Evolutionary conservation across 1,140 invertebrate species (phyloP), one percentile per base, ranked within the genome.

Genomic region (Schmidtea mediterranea): DNA sequence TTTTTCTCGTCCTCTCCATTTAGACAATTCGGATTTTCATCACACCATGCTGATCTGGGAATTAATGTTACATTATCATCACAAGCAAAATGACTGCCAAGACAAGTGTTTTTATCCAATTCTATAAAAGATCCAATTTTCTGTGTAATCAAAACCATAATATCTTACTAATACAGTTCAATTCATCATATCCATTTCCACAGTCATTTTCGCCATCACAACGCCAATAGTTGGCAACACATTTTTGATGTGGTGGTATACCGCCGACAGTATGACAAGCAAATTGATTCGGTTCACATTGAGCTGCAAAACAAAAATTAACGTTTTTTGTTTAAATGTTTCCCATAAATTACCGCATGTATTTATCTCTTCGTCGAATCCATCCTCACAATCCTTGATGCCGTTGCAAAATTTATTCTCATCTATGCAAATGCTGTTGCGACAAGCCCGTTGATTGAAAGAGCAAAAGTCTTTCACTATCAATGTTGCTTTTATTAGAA

Each of bases 41-140:
- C 89, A 63, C 89, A 95, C 54, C 90, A 82, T 68, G 81, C 94
- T 52, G 75, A 77, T 60, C 77, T 79, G 0, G 84, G 86, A 52
- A 95, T 78, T 3, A 39, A 5, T 57, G 89, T 95, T 61, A 94
- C 12, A 15, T 36, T 36, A 36, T 36, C 43, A n/a, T 9, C 22
- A 26, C 50, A 51, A 21, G 48, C 36, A 46, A 39, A 51, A 23
- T 43, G 19, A 19, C n/a, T 39, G 6, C 38, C 10, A 6, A 32
- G 26, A 32, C 26, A 32, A 32, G 26, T 32, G 10, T 32, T 32
- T 32, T 32, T 32, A 32, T 32, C 26, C 5, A 32, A 6, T 32
- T 32, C 26, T 32, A 10, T 32, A 32, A 32, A 32, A 6, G 10
- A 6, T 32, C 26, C n/a, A n/a, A n/a, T 32, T 32, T 32, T 6